phyloP scores from a whole-genome alignment of 1,140 invertebrate genomes.

The Pseudoatta argentina region DNA sequence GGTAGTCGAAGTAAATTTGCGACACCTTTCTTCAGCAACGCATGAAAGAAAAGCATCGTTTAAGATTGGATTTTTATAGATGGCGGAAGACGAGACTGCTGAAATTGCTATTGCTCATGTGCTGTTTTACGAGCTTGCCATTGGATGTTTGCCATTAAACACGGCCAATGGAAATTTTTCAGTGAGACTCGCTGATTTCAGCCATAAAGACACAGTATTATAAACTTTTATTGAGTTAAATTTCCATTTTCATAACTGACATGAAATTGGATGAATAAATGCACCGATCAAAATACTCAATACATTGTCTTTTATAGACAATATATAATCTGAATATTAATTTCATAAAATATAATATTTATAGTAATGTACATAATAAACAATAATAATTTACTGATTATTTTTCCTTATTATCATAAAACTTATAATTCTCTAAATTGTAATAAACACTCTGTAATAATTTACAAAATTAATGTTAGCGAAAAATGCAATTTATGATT shows the following conservation, averaged over 20 bases:
- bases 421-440: not conserved
- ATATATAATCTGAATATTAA: not conserved
- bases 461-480: not conserved
- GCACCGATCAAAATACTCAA: not conserved
- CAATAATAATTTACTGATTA: not conserved
- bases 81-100: not conserved
- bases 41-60: slow-evolving; percentile 19
- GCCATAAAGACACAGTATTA: slow-evolving; percentile 24
- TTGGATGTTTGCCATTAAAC: slow-evolving; percentile 63
- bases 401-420: not conserved
- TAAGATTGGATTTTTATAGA: slow-evolving; percentile 54
- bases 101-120: slow-evolving; percentile 67
- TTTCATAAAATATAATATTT: not conserved
- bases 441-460: not conserved
- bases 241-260: slow-evolving; percentile 16
- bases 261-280: slow-evolving; percentile 22
- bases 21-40: slow-evolving; percentile 2
- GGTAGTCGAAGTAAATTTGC: not conserved
- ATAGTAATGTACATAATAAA: not conserved
- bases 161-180: slow-evolving; percentile 67
- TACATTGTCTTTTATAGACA: not conserved
- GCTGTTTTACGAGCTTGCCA: slow-evolving; percentile 62
- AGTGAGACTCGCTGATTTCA: slow-evolving; percentile 41
- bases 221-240: slow-evolving; percentile 41
- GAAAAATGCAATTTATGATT: not conserved